These are phyloP conservation scores for Scaptomyza caliginosa DNA, from an alignment of 2,888 invertebrate species.

Conservation along the genomic window DNA sequence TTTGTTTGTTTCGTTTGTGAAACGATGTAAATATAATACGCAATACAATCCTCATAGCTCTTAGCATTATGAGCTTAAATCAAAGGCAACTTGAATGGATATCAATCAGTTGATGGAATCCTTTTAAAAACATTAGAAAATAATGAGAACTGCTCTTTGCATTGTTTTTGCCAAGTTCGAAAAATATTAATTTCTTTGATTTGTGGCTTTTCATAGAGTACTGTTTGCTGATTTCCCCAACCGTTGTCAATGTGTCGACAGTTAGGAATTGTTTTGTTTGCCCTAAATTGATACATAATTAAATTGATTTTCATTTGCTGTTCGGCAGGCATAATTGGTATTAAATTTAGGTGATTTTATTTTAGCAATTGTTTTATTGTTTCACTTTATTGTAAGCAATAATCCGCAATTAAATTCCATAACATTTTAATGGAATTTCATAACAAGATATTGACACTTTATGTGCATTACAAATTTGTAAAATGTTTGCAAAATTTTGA, in stretches of 20 bases:
- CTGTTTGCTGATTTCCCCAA: neutral
- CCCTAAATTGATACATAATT: constrained; percentile 14
- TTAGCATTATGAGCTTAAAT: constrained; percentile 12
- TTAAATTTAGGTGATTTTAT: constrained; percentile 11
- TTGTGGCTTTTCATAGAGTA: neutral
- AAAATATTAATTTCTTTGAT: constrained; percentile 25
- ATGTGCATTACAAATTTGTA: neutral
- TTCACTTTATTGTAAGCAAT: neutral
- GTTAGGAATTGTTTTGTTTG: neutral
- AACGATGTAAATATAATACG: constrained; percentile 35
- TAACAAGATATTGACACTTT: neutral
- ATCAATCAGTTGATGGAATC: constrained; percentile 71
- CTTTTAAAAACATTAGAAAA: constrained; percentile 65
- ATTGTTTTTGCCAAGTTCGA: constrained; percentile 13
- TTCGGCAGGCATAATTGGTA: constrained; percentile 1
- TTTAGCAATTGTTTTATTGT: neutral
- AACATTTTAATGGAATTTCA: neutral
- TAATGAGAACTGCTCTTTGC: constrained; percentile 35
- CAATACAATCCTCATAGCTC: constrained; percentile 4
- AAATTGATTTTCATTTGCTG: constrained; percentile 22
- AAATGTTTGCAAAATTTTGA: neutral
- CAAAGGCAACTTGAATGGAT: constrained; percentile 25
- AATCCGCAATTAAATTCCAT: neutral
- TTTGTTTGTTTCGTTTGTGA: constrained; percentile 12
- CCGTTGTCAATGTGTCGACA: constrained; percentile 5